Evolutionary conservation across 92 coral and sea anemone genomes (phyloP).

Genomic region (Parazoanthus atlanticus): DNA sequence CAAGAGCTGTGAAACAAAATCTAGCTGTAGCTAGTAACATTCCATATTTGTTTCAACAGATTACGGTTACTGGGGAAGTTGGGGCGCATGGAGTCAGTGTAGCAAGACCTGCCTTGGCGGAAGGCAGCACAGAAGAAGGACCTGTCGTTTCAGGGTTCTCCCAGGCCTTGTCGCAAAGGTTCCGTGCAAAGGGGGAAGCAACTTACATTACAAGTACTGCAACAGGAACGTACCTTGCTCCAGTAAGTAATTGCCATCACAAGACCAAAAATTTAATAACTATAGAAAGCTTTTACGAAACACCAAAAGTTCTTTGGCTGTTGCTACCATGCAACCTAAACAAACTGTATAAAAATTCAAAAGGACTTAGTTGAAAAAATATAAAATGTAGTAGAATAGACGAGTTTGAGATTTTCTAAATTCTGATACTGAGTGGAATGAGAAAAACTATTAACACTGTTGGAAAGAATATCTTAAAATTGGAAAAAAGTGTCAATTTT

Average conservation of each 20-base stretch:
- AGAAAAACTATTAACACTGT: too few species aligned
- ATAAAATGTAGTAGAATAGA: too few species aligned
- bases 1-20: background rate
- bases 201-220: background rate
- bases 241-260: background rate
- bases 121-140: background rate
- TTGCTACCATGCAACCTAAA: too few species aligned
- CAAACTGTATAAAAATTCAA: too few species aligned
- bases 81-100: slow-evolving; percentile 19
- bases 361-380: too few species aligned
- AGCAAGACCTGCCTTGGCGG: background rate
- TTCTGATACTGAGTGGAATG: too few species aligned
- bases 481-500: too few species aligned
- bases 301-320: too few species aligned
- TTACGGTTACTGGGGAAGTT: slow-evolving; percentile 3
- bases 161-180: background rate
- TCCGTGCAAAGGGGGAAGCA: background rate
- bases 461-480: too few species aligned
- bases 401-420: too few species aligned
- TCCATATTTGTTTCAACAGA: background rate
- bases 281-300: too few species aligned
- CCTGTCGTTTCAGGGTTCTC: background rate
- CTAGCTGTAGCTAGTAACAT: background rate
- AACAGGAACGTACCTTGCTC: background rate
- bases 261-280: too few species aligned